Evolutionary conservation across 1,140 invertebrate species (phyloP).

Genomic region (Eciton burchellii): DNA sequence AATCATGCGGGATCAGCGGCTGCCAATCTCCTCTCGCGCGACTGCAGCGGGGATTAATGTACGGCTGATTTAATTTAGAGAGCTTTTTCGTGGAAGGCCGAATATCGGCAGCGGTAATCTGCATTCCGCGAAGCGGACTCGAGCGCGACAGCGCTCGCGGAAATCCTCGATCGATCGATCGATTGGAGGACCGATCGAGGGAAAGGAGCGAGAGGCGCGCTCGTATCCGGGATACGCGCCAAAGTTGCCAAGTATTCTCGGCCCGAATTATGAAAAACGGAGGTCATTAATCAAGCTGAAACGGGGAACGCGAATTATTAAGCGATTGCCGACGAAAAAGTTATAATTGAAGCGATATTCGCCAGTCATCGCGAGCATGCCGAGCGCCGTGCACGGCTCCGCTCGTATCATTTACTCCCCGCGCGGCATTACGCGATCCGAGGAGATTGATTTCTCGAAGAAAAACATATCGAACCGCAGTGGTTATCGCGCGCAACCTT

Average conservation of each 20-base stretch:
- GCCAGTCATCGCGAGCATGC: too few species aligned
- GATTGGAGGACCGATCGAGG: not conserved
- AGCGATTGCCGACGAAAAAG: too few species aligned
- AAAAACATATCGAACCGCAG: slow-evolving; percentile 38
- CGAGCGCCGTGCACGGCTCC: slow-evolving; percentile 19
- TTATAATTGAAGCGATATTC: too few species aligned
- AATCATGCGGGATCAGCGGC: slow-evolving; percentile 51
- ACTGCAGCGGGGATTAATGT: slow-evolving; percentile 30
- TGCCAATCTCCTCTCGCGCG: slow-evolving; percentile 41
- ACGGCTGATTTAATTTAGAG: slow-evolving; percentile 30
- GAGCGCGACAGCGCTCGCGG: not conserved
- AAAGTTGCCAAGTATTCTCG: too few species aligned
- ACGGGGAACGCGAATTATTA: too few species aligned
- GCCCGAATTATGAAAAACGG: too few species aligned
- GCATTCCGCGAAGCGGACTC: slow-evolving; percentile 6
- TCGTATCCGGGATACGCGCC: too few species aligned
- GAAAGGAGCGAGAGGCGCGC: too few species aligned
- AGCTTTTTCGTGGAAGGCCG: slow-evolving; percentile 18
- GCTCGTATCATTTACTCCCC: slow-evolving; percentile 40
- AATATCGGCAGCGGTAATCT: slow-evolving; percentile 39
- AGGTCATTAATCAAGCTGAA: not conserved
- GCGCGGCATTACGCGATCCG: slow-evolving; percentile 29
- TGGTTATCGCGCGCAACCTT: slow-evolving; percentile 41
- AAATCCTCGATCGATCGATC: slow-evolving; percentile 25
- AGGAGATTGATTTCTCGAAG: slow-evolving; percentile 36